Evolutionary conservation across 2,888 invertebrate species (phyloP).

Genomic region (Pardosa pseudoannulata): DNA sequence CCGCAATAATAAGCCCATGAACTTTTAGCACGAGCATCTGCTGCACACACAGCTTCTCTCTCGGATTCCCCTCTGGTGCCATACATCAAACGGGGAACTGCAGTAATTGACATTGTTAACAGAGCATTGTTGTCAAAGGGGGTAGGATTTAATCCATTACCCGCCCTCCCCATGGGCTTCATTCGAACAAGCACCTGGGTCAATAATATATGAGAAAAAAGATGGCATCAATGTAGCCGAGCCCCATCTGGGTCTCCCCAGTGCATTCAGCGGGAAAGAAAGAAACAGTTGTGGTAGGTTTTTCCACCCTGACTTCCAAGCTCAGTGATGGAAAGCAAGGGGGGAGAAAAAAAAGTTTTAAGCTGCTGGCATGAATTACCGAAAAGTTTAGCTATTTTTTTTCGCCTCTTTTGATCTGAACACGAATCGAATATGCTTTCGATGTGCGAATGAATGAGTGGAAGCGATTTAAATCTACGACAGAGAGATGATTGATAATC

Average conservation of each 20-base stretch:
- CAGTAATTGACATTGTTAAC: conserved; percentile 69
- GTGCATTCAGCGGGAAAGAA: conserved; percentile 8
- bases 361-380: too few species aligned
- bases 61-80: conserved; percentile 22
- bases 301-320: background rate
- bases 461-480: background rate
- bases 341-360: too few species aligned
- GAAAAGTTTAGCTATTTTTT: background rate
- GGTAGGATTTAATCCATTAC: conserved; percentile 39
- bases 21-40: conserved; percentile 47
- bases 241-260: conserved; percentile 3
- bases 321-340: too few species aligned
- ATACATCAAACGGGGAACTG: conserved; percentile 48
- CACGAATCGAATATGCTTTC: background rate
- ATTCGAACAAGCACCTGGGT: conserved; percentile 3
- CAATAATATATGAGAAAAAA: conserved; percentile 5
- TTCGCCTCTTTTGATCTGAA: background rate
- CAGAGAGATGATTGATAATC: background rate
- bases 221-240: background rate
- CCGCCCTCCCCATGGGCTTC: background rate
- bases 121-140: conserved; percentile 57
- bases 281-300: background rate
- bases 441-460: background rate
- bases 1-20: conserved; percentile 45
- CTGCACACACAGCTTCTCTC: background rate